A percentile compares a stretch with the other conserved stretches of the same genome.
phyloP scores from a whole-genome alignment of 2,888 invertebrate species.

The Glaucopsyche alexis region DNA sequence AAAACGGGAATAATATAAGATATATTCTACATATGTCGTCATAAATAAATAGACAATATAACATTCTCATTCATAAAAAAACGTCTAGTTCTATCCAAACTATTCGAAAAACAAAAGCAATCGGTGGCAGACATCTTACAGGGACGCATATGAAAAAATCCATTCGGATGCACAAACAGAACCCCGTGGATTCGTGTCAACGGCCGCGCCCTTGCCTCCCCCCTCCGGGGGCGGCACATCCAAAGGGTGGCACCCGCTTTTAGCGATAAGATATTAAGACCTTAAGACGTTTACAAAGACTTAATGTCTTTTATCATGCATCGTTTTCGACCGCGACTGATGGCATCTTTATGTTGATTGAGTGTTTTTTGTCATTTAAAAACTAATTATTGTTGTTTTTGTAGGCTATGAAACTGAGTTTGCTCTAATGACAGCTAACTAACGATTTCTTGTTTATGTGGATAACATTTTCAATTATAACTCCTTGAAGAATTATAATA shows the following conservation, averaged over 20 bases:
- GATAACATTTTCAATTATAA: neutral
- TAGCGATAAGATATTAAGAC: constrained; percentile 64
- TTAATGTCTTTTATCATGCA: constrained; percentile 62
- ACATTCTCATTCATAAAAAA: no score
- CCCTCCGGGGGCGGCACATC: constrained; percentile 44
- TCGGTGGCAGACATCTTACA: constrained; percentile 43
- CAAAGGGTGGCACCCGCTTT: constrained; percentile 65
- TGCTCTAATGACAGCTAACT: neutral
- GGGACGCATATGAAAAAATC: constrained; percentile 64
- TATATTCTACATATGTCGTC: no score
- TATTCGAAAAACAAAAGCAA: constrained; percentile 55
- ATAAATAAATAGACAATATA: no score
- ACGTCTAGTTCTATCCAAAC: no score
- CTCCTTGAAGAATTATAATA: neutral
- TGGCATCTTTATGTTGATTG: constrained; percentile 55
- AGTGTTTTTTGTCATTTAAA: constrained; percentile 38
- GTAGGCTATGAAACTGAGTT: constrained; percentile 1
- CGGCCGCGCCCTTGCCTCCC: constrained; percentile 60
- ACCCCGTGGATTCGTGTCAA: constrained; percentile 73
- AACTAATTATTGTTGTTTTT: constrained; percentile 48
- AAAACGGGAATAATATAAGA: no score
- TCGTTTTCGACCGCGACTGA: constrained; percentile 49
- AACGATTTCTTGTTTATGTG: neutral
- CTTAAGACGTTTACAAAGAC: constrained; percentile 59
- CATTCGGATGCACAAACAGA: constrained; percentile 70